A percentile compares a stretch with the other conserved stretches of the same genome.
phyloP scores from a whole-genome alignment of 2,888 invertebrate genomes.

The Parapristionchus giblindavisi region DNA sequence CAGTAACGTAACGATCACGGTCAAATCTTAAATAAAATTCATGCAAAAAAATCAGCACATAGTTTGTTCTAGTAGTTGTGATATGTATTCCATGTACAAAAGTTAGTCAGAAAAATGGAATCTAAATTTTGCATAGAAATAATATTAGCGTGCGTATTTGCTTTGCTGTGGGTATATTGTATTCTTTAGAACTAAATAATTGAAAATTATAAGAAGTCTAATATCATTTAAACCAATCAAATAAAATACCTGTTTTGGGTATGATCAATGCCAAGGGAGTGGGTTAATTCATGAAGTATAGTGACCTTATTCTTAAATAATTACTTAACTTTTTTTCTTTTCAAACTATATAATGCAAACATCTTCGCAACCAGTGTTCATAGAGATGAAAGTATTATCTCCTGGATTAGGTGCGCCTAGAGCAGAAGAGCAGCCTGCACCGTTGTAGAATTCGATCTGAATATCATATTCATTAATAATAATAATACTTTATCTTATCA shows the following conservation, averaged over 20 bases:
- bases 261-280: conserved; percentile 19
- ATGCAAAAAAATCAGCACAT: no score
- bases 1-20: conserved; percentile 1
- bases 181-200: no score
- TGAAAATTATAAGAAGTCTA: no score
- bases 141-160: no score
- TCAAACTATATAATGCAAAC: not conserved
- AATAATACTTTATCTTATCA: not conserved
- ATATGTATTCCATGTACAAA: no score
- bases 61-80: no score
- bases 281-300: conserved; percentile 2
- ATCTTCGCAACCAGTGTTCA: conserved; percentile 3
- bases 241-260: conserved; percentile 12
- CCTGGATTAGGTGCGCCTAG: not conserved
- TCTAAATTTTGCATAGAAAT: no score
- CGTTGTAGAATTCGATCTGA: conserved; percentile 9
- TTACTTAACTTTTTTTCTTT: not conserved
- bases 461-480: not conserved
- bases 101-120: no score
- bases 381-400: not conserved
- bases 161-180: no score
- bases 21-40: not conserved
- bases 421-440: not conserved
- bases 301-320: not conserved
- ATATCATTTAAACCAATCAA: not conserved